Evolutionary conservation across 2,113 vertebrate species (phyloP), one percentile per base, ranked within the genome.

Genomic region (Nothobranchius furzeri): DNA sequence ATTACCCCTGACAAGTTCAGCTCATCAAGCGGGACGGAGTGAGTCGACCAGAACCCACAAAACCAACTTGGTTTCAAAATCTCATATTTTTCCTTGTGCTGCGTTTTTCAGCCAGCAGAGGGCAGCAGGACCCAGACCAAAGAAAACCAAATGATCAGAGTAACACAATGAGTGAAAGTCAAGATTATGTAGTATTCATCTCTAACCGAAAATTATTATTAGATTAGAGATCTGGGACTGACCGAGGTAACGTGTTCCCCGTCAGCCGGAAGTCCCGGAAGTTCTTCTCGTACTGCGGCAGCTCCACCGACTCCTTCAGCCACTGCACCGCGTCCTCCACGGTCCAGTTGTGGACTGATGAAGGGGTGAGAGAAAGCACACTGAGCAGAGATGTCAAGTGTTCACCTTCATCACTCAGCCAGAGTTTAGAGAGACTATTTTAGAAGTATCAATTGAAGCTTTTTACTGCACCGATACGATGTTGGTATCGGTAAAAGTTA

Each of bases 281-380:
- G 92, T 95, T 96, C 85, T 86, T 97, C 87, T 98, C 96, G 20
- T 99, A 99, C 17, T 98, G 98, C 9, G 98, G 97, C 71, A 99
- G 93, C 91, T 99, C 98, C 83, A 99, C 98, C 58, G 97, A 96
- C 73, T 99, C 95, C 85, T 93, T 93, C 86, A 99, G 87, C 98
- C 98, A 99, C 76, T 95, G 95, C 77, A 97, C 90, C 1, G 96
- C 94, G 74, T 99, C 95, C 17, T 98, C 96, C 60, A 92, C 85
- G n/a, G 97, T 99, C 98, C 98, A 99, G 91, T 99, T 99, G 91
- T 99, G 96, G 90, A 99, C 98, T 99, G 68, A 49, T 76, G 24
- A 24, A 5, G 36, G 7, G 7, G 7, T 0, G 4, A 43, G 43
- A 57, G 0, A 30, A 40, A 40, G 7, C 37, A 40, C 36, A 37